A percentile compares a stretch with the other conserved stretches of the same genome.
Conservation (phyloP, 2,797 vertebrate species). For the Serranus cabrilla region DNA sequence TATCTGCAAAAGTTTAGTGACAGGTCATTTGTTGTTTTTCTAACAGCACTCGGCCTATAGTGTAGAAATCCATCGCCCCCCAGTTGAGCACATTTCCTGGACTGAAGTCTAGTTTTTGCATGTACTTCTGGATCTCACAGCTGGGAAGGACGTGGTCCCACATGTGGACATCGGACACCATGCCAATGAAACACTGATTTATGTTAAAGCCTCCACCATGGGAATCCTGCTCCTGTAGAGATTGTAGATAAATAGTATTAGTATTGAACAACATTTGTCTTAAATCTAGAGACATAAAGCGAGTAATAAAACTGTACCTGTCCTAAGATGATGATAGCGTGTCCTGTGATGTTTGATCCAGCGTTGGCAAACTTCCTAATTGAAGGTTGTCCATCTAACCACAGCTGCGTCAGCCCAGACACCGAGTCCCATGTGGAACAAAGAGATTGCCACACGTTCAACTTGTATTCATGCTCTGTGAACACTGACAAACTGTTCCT, state of each 20-base stretch:
- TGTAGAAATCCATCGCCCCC: conserved; percentile 53
- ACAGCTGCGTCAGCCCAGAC: conserved; percentile 56
- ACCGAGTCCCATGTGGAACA: conserved; percentile 70
- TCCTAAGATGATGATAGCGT: conserved; percentile 15
- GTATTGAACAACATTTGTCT: too few species aligned
- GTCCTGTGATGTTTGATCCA: conserved; percentile 1
- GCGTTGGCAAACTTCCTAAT: conserved; percentile 56
- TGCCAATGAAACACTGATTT: conserved; percentile 73
- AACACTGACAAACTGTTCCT: too few species aligned
- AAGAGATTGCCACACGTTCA: conserved; percentile 58
- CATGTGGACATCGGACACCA: conserved; percentile 73
- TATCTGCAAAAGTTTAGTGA: too few species aligned
- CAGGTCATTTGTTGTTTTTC: conserved; percentile 18
- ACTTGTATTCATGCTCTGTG: neutral
- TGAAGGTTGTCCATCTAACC: conserved; percentile 60
- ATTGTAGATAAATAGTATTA: too few species aligned
- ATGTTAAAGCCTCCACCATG: conserved; percentile 65
- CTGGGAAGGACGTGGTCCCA: conserved; percentile 72
- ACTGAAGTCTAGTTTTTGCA: conserved; percentile 44
- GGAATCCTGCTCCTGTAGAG: conserved; percentile 51
- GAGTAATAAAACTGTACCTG: too few species aligned
- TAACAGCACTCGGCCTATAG: conserved; percentile 38
- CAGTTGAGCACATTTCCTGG: conserved; percentile 70
- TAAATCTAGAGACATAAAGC: too few species aligned
- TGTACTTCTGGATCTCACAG: conserved; percentile 64